A percentile compares a stretch with the other conserved stretches of the same genome.
phyloP scores from a whole-genome alignment of 1,140 invertebrate species.

The Orussus abietinus region DNA sequence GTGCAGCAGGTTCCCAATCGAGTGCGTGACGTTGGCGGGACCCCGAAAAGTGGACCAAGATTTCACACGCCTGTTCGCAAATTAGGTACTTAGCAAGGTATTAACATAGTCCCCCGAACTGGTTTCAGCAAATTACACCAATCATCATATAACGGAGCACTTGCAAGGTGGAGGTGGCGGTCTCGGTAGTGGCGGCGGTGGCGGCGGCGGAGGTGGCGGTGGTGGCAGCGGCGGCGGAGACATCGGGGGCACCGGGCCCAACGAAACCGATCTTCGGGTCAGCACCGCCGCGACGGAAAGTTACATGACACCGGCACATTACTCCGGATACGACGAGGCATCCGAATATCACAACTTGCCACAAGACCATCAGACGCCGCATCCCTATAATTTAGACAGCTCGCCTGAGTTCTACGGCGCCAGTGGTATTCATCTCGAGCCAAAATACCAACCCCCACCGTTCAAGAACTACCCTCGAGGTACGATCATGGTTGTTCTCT shows the following conservation, averaged over 20 bases:
- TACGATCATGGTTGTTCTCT: too few relatives aligned
- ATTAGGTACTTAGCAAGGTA: too few relatives aligned
- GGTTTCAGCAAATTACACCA: slow-evolving; percentile 53
- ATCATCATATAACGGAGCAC: slow-evolving; percentile 50
- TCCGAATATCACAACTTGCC: slow-evolving; percentile 70
- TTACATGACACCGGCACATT: slow-evolving; percentile 51
- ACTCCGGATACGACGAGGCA: slow-evolving; percentile 59
- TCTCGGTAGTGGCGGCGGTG: slow-evolving; percentile 24
- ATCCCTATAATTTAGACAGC: slow-evolving; percentile 60
- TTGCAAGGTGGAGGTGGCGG: slow-evolving; percentile 30
- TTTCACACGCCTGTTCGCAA: too few relatives aligned
- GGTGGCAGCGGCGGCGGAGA: slow-evolving; percentile 28
- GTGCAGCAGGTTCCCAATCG: too few relatives aligned
- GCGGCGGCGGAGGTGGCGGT: slow-evolving; percentile 31
- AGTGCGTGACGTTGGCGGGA: too few relatives aligned
- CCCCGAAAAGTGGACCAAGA: too few relatives aligned
- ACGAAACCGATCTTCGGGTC: slow-evolving; percentile 43
- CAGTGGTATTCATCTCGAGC: slow-evolving; percentile 59
- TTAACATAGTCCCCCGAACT: slow-evolving; percentile 9
- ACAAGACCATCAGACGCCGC: slow-evolving; percentile 53
- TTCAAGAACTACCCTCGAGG: slow-evolving; percentile 67
- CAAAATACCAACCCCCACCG: slow-evolving; percentile 65
- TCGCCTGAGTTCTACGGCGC: slow-evolving; percentile 73
- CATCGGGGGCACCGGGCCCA: slow-evolving; percentile 31
- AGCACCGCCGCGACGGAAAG: slow-evolving; percentile 36